Evolutionary conservation across 2,888 invertebrate genomes (phyloP).

Genomic region (Congeria kusceri): DNA sequence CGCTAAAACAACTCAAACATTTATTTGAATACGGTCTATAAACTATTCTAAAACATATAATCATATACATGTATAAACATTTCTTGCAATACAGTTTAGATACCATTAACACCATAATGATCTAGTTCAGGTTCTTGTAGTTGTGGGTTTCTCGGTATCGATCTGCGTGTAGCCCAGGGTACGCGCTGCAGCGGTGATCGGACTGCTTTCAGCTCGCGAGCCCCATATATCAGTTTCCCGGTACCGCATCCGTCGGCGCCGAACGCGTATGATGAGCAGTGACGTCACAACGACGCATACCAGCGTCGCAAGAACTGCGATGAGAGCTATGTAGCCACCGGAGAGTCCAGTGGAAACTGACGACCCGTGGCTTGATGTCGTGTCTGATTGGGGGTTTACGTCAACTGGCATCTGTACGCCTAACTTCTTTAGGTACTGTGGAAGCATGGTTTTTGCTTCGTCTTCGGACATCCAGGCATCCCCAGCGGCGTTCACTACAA

Average conservation of each 20-base stretch:
- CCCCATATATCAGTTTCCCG: slow-evolving; percentile 29
- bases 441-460: slow-evolving; percentile 35
- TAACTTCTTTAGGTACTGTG: slow-evolving; percentile 13
- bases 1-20: no score
- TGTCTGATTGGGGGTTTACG: no score
- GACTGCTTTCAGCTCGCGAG: background rate
- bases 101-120: no score
- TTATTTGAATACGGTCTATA: no score
- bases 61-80: no score
- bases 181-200: background rate
- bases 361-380: background rate
- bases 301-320: slow-evolving; percentile 60
- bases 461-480: slow-evolving; percentile 55
- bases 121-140: no score
- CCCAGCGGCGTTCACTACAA: slow-evolving; percentile 64
- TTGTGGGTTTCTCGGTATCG: background rate
- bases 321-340: slow-evolving; percentile 23
- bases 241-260: slow-evolving; percentile 31
- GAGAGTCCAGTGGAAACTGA: slow-evolving; percentile 5
- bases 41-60: no score
- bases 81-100: no score
- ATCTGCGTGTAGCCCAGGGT: background rate
- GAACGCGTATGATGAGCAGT: slow-evolving; percentile 35
- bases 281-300: slow-evolving; percentile 50
- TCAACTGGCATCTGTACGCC: slow-evolving; percentile 7